Percentiles rank a stretch among this genome's conserved stretches.
Evolutionary conservation across 2,888 invertebrate species (phyloP).

Genomic region (Alcis repandata): DNA sequence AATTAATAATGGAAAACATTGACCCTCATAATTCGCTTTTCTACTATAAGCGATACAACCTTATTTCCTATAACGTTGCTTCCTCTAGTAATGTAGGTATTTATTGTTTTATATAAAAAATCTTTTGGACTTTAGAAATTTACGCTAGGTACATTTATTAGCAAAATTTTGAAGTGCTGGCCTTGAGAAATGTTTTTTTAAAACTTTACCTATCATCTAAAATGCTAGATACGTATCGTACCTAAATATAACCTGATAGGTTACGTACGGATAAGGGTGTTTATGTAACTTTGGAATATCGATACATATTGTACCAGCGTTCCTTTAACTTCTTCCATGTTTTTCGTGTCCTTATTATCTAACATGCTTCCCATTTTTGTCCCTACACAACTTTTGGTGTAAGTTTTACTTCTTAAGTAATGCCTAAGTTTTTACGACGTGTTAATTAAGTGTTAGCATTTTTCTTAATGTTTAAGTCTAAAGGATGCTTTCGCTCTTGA

Average conservation of each 20-base stretch:
- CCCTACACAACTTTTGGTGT: constrained; percentile 66
- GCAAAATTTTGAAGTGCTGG: constrained; percentile 46
- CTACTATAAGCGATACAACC: constrained; percentile 42
- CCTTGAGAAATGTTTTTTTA: constrained; percentile 39
- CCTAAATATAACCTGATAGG: constrained; percentile 46
- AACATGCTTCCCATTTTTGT: constrained; percentile 54
- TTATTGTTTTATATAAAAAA: constrained; percentile 58
- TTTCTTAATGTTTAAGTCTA: constrained; percentile 79
- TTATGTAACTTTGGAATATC: constrained; percentile 36
- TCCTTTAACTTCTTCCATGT: constrained; percentile 46
- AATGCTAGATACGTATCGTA: constrained; percentile 51
- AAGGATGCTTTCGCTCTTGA: constrained; percentile 68
- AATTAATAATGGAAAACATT: constrained; percentile 28
- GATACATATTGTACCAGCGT: constrained; percentile 47
- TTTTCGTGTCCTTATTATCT: constrained; percentile 48
- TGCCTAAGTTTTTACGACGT: constrained; percentile 83
- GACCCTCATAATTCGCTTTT: constrained; percentile 34
- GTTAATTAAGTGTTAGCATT: constrained; percentile 82
- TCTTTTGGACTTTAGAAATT: constrained; percentile 55
- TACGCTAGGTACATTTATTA: constrained; percentile 52
- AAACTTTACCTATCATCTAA: constrained; percentile 46
- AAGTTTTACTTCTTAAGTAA: constrained; percentile 80
- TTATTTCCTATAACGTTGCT: constrained; percentile 69
- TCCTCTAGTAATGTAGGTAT: constrained; percentile 69
- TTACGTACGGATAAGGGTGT: constrained; percentile 43